phyloP scores from a whole-genome alignment of 2,888 invertebrate species.

The Clitarchus hookeri region DNA sequence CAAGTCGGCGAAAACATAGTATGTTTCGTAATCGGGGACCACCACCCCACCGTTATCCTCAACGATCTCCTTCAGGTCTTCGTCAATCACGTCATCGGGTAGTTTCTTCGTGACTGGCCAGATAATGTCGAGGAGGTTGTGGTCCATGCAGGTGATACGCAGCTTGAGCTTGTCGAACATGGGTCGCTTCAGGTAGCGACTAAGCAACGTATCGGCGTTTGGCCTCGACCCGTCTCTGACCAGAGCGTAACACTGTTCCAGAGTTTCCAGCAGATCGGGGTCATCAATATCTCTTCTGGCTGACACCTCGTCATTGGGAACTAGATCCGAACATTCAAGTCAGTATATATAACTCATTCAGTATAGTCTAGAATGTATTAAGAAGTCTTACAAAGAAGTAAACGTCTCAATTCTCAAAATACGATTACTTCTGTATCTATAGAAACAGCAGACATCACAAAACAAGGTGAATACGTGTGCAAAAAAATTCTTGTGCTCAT shows the following conservation, averaged over 20 bases:
- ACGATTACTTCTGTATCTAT: too few species aligned
- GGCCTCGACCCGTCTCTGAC: constrained; percentile 49
- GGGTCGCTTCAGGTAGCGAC: constrained; percentile 73
- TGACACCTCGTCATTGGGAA: constrained; percentile 74
- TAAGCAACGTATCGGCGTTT: constrained; percentile 60
- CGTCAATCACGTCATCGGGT: constrained; percentile 52
- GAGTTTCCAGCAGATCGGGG: constrained; percentile 69
- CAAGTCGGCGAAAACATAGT: constrained; percentile 81
- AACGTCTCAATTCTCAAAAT: too few species aligned
- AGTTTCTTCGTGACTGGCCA: constrained; percentile 81
- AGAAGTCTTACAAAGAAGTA: too few species aligned
- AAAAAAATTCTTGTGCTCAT: too few species aligned
- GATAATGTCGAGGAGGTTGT: constrained; percentile 85
- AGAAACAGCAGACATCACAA: too few species aligned
- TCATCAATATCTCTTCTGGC: constrained; percentile 73
- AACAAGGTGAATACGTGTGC: too few species aligned
- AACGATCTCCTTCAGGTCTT: constrained; percentile 48
- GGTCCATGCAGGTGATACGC: constrained; percentile 80
- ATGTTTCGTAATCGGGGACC: constrained; percentile 85
- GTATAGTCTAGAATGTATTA: too few species aligned
- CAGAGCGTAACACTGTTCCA: constrained; percentile 71
- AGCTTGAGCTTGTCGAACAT: constrained; percentile 75
- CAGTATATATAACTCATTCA: background rate
- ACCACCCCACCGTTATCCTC: constrained; percentile 66
- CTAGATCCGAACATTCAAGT: constrained; percentile 54